Evolutionary conservation across 2,888 invertebrate species (phyloP).

Genomic region (Platypus cylindrus): DNA sequence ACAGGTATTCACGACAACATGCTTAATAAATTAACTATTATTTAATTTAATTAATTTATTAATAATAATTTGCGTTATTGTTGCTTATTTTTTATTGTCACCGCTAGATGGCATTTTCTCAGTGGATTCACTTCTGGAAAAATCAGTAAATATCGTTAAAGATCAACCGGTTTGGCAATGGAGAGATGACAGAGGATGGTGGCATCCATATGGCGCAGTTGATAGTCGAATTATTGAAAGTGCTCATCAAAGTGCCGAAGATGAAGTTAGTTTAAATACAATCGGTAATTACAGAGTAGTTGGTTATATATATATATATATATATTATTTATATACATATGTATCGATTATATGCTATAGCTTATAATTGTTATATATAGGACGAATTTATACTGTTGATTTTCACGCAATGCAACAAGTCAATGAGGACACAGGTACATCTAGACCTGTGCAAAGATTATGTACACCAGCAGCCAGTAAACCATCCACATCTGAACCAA

Average conservation of each 20-base stretch:
- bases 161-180: slow-evolving; percentile 92
- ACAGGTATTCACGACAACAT: slow-evolving; percentile 31
- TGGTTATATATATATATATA: no score
- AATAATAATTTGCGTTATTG: background rate
- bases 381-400: slow-evolving; percentile 91
- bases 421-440: slow-evolving; percentile 79
- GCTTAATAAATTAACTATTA: background rate
- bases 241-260: slow-evolving; percentile 86
- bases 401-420: slow-evolving; percentile 97
- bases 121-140: slow-evolving; percentile 77
- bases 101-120: slow-evolving; percentile 89
- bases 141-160: slow-evolving; percentile 52
- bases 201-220: slow-evolving; percentile 85
- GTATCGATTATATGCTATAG: background rate
- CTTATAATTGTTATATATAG: slow-evolving; percentile 5
- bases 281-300: slow-evolving; percentile 40
- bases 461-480: slow-evolving; percentile 48
- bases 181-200: slow-evolving; percentile 87
- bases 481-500: slow-evolving; percentile 21
- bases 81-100: background rate
- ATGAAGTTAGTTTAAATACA: slow-evolving; percentile 86
- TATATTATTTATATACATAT: background rate
- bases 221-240: slow-evolving; percentile 93
- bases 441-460: slow-evolving; percentile 69
- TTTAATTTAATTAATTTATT: background rate